These are phyloP conservation scores for Omphaloscelis lunosa DNA, from an alignment of 2,888 invertebrate species.

Conservation along the genomic window DNA sequence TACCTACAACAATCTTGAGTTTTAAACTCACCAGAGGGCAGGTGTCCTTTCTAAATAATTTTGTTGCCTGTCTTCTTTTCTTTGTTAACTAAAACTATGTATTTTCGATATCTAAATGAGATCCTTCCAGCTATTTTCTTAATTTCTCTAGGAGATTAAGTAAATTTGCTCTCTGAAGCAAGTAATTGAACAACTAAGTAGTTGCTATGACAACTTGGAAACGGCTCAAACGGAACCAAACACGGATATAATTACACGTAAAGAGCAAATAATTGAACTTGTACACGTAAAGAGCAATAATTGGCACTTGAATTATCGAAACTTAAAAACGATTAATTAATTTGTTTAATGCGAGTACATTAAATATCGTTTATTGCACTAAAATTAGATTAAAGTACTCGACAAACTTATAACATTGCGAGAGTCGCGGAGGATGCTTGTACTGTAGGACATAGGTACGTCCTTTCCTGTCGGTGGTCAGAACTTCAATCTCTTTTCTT, in stretches of 20 bases:
- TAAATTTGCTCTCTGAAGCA: background rate
- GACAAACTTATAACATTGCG: too few relatives aligned
- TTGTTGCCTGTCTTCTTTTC: background rate
- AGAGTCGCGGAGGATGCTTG: too few relatives aligned
- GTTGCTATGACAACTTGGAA: constrained; percentile 10
- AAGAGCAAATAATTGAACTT: background rate
- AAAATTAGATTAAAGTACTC: too few relatives aligned
- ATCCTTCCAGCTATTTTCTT: constrained; percentile 18
- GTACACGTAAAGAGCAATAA: background rate
- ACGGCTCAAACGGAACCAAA: constrained; percentile 17
- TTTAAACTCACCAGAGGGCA: background rate
- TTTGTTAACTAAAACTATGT: background rate
- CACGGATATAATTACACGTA: background rate
- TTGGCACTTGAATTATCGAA: background rate
- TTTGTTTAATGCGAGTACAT: too few relatives aligned
- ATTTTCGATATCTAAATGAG: constrained; percentile 4
- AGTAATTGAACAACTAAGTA: constrained; percentile 17
- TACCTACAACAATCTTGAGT: too few relatives aligned
- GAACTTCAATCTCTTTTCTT: too few relatives aligned
- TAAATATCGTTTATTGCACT: too few relatives aligned
- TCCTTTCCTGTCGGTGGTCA: too few relatives aligned
- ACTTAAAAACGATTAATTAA: background rate
- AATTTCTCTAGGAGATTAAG: constrained; percentile 12
- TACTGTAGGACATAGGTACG: too few relatives aligned
- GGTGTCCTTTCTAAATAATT: background rate